phyloP scores from a whole-genome alignment of 2,797 vertebrate genomes.

The Onychomys leucogaster region DNA sequence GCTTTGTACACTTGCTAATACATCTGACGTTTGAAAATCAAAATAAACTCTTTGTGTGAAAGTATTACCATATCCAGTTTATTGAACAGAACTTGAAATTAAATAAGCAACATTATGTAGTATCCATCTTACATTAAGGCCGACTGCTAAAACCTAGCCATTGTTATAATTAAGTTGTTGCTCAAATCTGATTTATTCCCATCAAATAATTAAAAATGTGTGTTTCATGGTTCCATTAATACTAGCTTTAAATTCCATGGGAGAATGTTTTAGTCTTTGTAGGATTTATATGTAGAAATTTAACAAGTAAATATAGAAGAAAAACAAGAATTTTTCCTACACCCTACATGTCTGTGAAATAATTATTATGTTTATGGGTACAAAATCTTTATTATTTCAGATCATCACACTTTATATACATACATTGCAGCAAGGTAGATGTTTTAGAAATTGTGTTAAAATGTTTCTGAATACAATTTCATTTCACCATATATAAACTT shows the following conservation, averaged over 20 bases:
- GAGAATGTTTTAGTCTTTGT: conserved; percentile 18
- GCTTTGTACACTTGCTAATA: background rate
- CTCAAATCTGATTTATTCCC: background rate
- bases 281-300: background rate
- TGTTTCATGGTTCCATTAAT: background rate
- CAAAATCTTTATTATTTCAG: background rate
- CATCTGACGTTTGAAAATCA: conserved; percentile 1
- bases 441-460: background rate
- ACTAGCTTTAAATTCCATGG: conserved; percentile 31
- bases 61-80: background rate
- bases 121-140: background rate
- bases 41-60: background rate
- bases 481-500: background rate
- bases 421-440: background rate
- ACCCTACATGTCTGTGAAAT: background rate
- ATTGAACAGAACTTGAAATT: background rate
- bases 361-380: background rate
- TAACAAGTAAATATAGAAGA: conserved; percentile 37
- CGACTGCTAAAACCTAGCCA: background rate
- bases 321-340: background rate
- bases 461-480: conserved; percentile 32
- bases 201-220: conserved; percentile 22
- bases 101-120: background rate
- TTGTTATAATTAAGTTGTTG: conserved; percentile 45
- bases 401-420: background rate